Evolutionary conservation across 1,140 invertebrate species (phyloP), one percentile per base, ranked within the genome.

Genomic region (Gryon sp.): DNA sequence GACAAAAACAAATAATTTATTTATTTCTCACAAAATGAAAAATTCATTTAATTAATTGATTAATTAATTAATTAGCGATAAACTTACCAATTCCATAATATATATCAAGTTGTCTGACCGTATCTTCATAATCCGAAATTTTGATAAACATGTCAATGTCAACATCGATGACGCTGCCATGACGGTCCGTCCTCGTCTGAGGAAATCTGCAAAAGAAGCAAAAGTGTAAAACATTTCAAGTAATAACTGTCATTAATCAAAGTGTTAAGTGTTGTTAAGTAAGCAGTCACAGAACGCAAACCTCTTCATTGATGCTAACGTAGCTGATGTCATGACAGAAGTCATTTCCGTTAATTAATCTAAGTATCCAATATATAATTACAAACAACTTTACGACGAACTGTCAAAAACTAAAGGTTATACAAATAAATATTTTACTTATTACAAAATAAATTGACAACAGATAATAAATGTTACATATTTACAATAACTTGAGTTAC

Each of bases 21-120:
- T 45, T 45, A 16, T n/a, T n/a, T n/a, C n/a, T n/a, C n/a, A n/a
- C n/a, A n/a, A n/a, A n/a, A n/a, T n/a, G n/a, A n/a, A n/a, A n/a
- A n/a, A n/a, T n/a, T n/a, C 22, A 24, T 32, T 2, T 7, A 38
- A 53, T 53, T 38, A 66, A 28, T 14, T 28, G 16, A 48, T 32
- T 9, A 28, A 50, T 55, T 15, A 50, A 50, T 16, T 22, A 40
- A 57, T 28, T 11, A 19, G 8, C 1, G 1, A 34, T 5, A 43
- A 0, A 41, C 81, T 89, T 89, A 97, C 95, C 95, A 80, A 96
- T 95, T 80, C 96, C 96, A 92, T 97, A 98, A 86, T 96, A 97
- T 82, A 96, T 93, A 88, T 98, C 96, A 43, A 98, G 88, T 87
- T 97, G 95, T 76, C 92, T 90, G 2, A 97, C 94, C 26, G 95